phyloP scores from a whole-genome alignment of 1,140 invertebrate species.

The Tetramorium alpestre region DNA sequence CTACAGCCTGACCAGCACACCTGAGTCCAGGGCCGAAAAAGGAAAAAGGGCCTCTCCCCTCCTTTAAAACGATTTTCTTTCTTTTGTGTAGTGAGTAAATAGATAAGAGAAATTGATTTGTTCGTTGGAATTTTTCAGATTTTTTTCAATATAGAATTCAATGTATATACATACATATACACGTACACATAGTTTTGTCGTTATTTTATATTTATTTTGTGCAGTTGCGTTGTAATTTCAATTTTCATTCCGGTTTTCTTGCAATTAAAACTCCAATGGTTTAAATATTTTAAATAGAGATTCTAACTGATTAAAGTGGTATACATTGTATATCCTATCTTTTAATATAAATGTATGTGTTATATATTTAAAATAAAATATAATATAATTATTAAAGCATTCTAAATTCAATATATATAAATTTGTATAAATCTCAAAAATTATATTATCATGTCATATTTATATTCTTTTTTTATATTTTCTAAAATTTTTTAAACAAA shows the following conservation, averaged over 20 bases:
- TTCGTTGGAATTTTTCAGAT: background rate
- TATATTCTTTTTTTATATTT: background rate
- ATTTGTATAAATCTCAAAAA: no score
- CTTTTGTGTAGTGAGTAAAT: background rate
- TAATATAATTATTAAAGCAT: no score
- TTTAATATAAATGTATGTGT: background rate
- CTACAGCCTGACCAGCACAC: slow-evolving; percentile 63
- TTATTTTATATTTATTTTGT: background rate
- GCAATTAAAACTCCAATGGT: background rate
- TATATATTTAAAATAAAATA: no score
- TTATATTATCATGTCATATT: no score
- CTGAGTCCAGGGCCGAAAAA: slow-evolving; percentile 69
- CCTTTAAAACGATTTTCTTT: slow-evolving; percentile 37
- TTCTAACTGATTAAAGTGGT: background rate
- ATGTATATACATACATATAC: background rate
- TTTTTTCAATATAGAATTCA: background rate
- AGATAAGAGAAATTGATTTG: background rate
- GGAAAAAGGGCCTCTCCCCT: background rate
- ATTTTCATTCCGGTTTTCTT: background rate
- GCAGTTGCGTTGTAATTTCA: no score
- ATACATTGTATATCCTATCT: background rate
- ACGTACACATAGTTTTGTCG: background rate
- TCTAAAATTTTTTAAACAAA: background rate
- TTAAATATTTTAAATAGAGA: background rate
- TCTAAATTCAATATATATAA: no score